Percentiles rank a stretch among this genome's conserved stretches.
Evolutionary conservation across 2,797 vertebrate genomes (phyloP).

Genomic region (Eptatretus atami): DNA sequence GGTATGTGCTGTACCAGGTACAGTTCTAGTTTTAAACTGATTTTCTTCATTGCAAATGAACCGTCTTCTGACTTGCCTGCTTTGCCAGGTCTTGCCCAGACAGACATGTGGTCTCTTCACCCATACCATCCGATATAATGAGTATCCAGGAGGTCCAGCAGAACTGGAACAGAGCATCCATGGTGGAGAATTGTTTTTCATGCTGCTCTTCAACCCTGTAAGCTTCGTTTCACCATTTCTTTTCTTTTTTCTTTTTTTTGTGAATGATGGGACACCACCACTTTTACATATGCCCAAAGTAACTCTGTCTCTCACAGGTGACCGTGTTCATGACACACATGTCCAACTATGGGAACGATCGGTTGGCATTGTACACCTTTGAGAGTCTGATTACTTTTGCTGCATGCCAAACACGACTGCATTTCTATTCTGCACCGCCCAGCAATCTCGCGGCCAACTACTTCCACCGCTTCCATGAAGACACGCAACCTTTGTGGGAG

Average conservation of each 20-base stretch:
- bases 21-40: too few relatives aligned
- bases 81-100: slow-evolving; percentile 44
- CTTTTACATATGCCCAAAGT: too few relatives aligned
- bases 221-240: slow-evolving; percentile 14
- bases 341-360: slow-evolving; percentile 90
- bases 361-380: slow-evolving; percentile 81
- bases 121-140: slow-evolving; percentile 90
- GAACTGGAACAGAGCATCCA: slow-evolving; percentile 93
- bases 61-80: neutral
- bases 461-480: slow-evolving; percentile 85
- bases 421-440: slow-evolving; percentile 64
- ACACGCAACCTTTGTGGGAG: slow-evolving; percentile 93
- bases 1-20: too few relatives aligned
- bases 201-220: slow-evolving; percentile 71
- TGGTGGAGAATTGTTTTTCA: slow-evolving; percentile 85
- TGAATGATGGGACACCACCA: too few relatives aligned
- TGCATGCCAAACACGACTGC: slow-evolving; percentile 75
- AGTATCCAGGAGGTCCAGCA: slow-evolving; percentile 62
- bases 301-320: slow-evolving; percentile 22
- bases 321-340: slow-evolving; percentile 98
- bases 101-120: slow-evolving; percentile 93
- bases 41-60: too few relatives aligned
- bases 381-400: slow-evolving; percentile 69
- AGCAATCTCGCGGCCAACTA: slow-evolving; percentile 77
- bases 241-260: too few relatives aligned